These are phyloP conservation scores for Hydropotes inermis DNA, from an alignment of 2,113 vertebrate species.

Conservation along the genomic window DNA sequence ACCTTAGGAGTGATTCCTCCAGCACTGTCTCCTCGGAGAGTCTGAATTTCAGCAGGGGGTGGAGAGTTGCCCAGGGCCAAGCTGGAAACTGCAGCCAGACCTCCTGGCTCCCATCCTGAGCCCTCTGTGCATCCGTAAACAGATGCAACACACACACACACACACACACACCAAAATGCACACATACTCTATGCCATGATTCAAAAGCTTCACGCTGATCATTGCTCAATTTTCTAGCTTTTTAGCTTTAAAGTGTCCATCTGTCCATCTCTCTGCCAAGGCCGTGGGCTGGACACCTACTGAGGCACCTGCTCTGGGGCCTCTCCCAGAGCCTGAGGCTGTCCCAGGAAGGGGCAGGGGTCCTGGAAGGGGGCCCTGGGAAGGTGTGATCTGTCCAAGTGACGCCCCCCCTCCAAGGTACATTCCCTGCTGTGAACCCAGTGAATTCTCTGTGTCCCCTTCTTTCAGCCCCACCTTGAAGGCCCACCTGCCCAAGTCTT, in stretches of 20 bases:
- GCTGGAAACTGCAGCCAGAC: background rate
- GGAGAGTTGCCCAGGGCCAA: background rate
- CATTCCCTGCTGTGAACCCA: too few relatives aligned
- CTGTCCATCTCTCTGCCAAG: conserved; percentile 42
- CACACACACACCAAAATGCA: background rate
- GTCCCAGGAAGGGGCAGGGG: background rate
- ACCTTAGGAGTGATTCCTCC: background rate
- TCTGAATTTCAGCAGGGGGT: background rate
- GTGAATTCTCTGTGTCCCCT: background rate
- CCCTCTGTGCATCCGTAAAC: background rate
- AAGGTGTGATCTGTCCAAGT: background rate
- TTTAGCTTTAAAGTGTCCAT: conserved; percentile 21
- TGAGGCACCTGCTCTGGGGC: background rate
- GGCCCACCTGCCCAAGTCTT: background rate
- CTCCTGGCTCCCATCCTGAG: background rate
- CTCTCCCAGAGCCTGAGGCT: background rate
- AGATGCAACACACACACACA: background rate
- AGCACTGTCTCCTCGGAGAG: accelerated
- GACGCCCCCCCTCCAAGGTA: background rate
- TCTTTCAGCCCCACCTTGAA: background rate
- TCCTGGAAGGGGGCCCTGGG: background rate
- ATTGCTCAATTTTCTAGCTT: conserved; percentile 26
- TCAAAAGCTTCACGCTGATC: background rate
- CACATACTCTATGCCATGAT: background rate
- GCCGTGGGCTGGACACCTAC: background rate